Conservation (phyloP, 1,140 invertebrate genomes). For the Drosophila tristis region DNA sequence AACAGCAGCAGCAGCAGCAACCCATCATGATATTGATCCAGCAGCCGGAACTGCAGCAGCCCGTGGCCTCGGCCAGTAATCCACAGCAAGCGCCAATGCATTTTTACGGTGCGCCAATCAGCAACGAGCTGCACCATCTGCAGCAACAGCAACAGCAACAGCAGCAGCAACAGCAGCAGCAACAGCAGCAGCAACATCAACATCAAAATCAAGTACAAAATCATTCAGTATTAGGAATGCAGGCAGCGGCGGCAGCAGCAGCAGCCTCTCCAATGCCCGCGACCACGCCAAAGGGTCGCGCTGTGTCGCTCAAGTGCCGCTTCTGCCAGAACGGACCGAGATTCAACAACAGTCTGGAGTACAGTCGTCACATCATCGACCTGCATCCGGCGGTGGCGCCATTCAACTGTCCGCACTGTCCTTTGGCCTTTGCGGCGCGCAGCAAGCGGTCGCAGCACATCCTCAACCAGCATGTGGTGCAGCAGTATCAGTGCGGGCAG, state of each 20-base stretch:
- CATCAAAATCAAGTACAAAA: constrained; percentile 46
- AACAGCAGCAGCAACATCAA: constrained; percentile 12
- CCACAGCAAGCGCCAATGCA: constrained; percentile 71
- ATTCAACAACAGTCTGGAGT: constrained; percentile 74
- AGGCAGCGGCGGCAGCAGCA: constrained; percentile 40
- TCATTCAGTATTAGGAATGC: constrained; percentile 61
- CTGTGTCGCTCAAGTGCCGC: constrained; percentile 65
- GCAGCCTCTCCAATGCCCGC: constrained; percentile 52
- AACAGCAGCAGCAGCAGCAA: constrained; percentile 51
- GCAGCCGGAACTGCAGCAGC: constrained; percentile 61
- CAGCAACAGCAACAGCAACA: constrained; percentile 32
- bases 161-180: constrained; percentile 15
- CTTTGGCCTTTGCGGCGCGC: constrained; percentile 61
- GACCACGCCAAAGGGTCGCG: constrained; percentile 36
- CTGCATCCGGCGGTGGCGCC: constrained; percentile 71
- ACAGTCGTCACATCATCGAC: constrained; percentile 78
- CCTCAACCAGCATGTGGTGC: constrained; percentile 63
- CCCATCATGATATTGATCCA: constrained; percentile 77
- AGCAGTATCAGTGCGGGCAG: constrained; percentile 77
- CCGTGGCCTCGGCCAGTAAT: constrained; percentile 66
- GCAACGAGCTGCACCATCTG: constrained; percentile 46
- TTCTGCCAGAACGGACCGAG: constrained; percentile 79
- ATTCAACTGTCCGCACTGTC: constrained; percentile 76
- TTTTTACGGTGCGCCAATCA: constrained; percentile 37
- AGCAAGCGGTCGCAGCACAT: constrained; percentile 76